Evolutionary conservation across 2,113 vertebrate genomes (phyloP).

Genomic region (Pagrus major): DNA sequence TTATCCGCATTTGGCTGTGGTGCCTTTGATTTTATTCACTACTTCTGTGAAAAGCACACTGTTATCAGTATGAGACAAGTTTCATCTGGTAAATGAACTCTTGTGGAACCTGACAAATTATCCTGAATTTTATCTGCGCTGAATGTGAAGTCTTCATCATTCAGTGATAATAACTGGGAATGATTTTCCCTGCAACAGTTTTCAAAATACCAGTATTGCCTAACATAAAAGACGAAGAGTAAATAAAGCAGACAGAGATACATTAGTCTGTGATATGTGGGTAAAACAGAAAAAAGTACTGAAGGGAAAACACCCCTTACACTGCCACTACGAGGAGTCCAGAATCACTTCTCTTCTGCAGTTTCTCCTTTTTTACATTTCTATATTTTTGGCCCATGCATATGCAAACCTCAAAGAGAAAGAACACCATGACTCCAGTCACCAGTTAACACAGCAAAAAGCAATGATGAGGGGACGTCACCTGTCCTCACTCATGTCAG

Average conservation of each 20-base stretch:
- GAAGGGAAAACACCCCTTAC: conserved; percentile 34
- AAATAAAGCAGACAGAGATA: background rate
- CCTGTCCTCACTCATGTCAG: background rate
- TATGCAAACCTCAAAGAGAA: background rate
- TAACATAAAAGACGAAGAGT: background rate
- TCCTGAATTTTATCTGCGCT: background rate
- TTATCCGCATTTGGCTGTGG: background rate
- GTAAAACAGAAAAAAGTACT: conserved; percentile 26
- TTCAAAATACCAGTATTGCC: conserved; percentile 62
- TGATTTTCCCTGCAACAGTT: background rate
- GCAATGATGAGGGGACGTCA: background rate
- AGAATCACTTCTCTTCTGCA: background rate
- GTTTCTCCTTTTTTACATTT: conserved; percentile 6
- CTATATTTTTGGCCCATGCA: too few relatives aligned
- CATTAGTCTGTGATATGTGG: background rate
- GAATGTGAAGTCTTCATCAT: conserved; percentile 2
- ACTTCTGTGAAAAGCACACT: background rate
- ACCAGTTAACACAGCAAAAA: background rate
- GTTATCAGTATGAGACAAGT: background rate
- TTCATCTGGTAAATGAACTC: background rate
- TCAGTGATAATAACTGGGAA: background rate
- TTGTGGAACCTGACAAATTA: background rate
- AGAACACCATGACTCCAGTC: background rate
- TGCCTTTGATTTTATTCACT: background rate
- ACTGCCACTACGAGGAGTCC: background rate